Evolutionary conservation across 2,888 invertebrate genomes (phyloP).

Genomic region (Carterocephalus palaemon): DNA sequence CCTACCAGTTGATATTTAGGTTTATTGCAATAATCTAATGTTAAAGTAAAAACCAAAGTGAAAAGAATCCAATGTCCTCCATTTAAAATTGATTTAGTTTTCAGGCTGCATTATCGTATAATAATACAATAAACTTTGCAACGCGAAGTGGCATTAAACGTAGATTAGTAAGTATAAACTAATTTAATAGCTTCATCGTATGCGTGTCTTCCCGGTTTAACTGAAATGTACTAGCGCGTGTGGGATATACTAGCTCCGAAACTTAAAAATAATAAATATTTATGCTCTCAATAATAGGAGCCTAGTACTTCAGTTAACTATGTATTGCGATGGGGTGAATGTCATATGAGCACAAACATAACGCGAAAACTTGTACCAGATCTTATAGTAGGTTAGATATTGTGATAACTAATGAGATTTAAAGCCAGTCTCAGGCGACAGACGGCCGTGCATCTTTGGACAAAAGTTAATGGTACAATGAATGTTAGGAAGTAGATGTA

Average conservation of each 20-base stretch:
- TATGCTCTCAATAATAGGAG: background rate
- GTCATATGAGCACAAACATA: slow-evolving; percentile 66
- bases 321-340: slow-evolving; percentile 11
- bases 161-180: slow-evolving; percentile 1
- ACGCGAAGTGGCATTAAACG: slow-evolving; percentile 1
- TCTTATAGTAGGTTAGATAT: slow-evolving; percentile 73
- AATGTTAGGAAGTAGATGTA: slow-evolving; percentile 59
- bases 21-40: background rate
- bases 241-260: background rate
- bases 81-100: background rate
- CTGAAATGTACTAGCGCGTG: background rate
- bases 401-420: slow-evolving; percentile 78
- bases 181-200: background rate
- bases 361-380: slow-evolving; percentile 65
- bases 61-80: slow-evolving; percentile 1
- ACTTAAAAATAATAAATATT: too few species aligned
- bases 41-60: slow-evolving; percentile 6
- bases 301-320: slow-evolving; percentile 3
- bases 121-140: background rate
- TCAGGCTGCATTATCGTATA: background rate
- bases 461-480: slow-evolving; percentile 70
- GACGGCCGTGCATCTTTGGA: slow-evolving; percentile 61
- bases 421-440: slow-evolving; percentile 53
- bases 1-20: background rate
- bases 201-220: background rate